Evolutionary conservation across 2,888 invertebrate species (phyloP).

Genomic region (Scrobipalpa atriplicella): DNA sequence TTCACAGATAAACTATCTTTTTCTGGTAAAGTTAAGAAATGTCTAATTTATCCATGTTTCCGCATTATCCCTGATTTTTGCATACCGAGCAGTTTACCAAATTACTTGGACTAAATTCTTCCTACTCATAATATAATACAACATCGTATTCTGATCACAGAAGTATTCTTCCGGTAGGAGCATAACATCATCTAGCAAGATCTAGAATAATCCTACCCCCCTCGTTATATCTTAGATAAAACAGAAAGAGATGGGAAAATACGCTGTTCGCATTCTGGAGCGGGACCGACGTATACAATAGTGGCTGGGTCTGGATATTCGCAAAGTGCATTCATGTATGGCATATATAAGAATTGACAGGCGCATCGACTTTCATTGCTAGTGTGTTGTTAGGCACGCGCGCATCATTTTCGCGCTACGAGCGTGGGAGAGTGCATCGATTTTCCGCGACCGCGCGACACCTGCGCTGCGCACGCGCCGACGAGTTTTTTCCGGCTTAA

Average conservation of each 20-base stretch:
- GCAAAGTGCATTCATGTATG: conserved; percentile 51
- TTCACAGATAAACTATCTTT: too few relatives aligned
- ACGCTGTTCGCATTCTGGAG: conserved; percentile 31
- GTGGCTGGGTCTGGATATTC: conserved; percentile 46
- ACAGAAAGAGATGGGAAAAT: conserved; percentile 37
- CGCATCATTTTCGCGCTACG: conserved; percentile 52
- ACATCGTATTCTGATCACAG: neutral
- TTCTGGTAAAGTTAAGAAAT: too few relatives aligned
- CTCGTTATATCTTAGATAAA: conserved; percentile 30
- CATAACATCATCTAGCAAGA: conserved; percentile 21
- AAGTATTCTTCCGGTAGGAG: conserved; percentile 1
- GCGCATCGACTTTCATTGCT: conserved; percentile 67
- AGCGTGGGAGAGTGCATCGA: conserved; percentile 54
- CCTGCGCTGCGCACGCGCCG: conserved; percentile 38
- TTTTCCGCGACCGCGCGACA: conserved; percentile 50
- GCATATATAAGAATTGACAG: conserved; percentile 74
- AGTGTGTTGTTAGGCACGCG: conserved; percentile 52
- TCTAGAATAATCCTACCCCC: conserved; percentile 39
- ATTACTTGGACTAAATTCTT: neutral
- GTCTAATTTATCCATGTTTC: too few relatives aligned
- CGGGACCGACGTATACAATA: conserved; percentile 39
- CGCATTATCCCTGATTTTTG: too few relatives aligned
- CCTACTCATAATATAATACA: neutral
- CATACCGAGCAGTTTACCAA: too few relatives aligned
- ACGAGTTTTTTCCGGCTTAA: conserved; percentile 35